A percentile compares a stretch with the other conserved stretches of the same genome.
These are phyloP conservation scores for Linnaemya tessellans DNA, from an alignment of 2,888 invertebrate species.

Conservation along the genomic window DNA sequence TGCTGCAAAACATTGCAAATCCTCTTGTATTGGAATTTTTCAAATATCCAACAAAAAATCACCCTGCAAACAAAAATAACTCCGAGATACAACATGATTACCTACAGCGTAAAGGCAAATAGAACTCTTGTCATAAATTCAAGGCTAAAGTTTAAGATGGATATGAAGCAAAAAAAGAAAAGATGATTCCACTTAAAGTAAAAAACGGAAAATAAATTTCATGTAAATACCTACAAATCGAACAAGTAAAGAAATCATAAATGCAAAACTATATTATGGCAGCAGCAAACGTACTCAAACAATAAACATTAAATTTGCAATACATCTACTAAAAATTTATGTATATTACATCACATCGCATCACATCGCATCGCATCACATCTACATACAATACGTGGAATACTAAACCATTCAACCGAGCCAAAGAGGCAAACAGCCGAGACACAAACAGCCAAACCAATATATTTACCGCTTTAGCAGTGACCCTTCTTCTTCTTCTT, in stretches of 20 bases:
- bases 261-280: conserved; percentile 52
- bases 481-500: conserved; percentile 50
- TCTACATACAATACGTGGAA: conserved; percentile 67
- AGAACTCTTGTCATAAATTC: conserved; percentile 66
- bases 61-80: conserved; percentile 13
- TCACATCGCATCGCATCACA: conserved; percentile 67
- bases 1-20: neutral
- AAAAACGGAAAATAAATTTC: conserved; percentile 31
- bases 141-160: conserved; percentile 72
- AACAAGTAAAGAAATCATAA: conserved; percentile 48
- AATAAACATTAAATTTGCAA: conserved; percentile 66
- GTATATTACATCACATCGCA: conserved; percentile 62
- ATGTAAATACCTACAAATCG: conserved; percentile 37
- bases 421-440: conserved; percentile 3
- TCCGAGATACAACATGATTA: too few species aligned
- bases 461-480: conserved; percentile 62
- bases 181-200: conserved; percentile 42
- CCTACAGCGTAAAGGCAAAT: conserved; percentile 8
- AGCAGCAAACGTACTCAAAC: conserved; percentile 23
- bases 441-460: conserved; percentile 46
- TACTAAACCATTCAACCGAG: conserved; percentile 57
- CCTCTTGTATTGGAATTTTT: neutral
- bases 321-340: conserved; percentile 67
- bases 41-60: neutral
- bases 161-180: conserved; percentile 22